A percentile compares a stretch with the other conserved stretches of the same genome.
phyloP scores from a whole-genome alignment of 1,140 invertebrate genomes.

The Drosophila santomea region DNA sequence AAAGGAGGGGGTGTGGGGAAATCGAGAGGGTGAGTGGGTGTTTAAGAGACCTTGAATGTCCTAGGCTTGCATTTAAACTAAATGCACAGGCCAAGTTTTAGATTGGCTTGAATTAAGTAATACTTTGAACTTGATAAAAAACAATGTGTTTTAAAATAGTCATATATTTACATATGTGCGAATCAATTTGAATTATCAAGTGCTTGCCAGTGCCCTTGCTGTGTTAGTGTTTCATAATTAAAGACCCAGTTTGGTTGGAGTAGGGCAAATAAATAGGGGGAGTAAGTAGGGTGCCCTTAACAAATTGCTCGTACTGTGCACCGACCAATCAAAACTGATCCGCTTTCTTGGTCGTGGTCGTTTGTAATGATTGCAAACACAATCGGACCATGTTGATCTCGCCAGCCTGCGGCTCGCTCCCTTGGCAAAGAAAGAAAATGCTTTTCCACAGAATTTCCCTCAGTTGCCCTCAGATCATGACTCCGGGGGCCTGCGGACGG shows the following conservation, averaged over 20 bases:
- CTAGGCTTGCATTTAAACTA: constrained; percentile 62
- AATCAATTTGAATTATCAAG: constrained; percentile 66
- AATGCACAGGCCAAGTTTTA: background rate
- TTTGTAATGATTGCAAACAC: constrained; percentile 83
- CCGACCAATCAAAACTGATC: constrained; percentile 55
- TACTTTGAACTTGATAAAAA: too few relatives aligned
- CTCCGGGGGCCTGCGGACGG: constrained; percentile 35
- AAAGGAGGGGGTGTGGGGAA: background rate
- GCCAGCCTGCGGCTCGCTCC: constrained; percentile 12
- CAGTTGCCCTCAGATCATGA: constrained; percentile 75
- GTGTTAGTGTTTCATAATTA: constrained; percentile 50
- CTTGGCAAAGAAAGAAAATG: constrained; percentile 48
- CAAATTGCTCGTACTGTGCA: constrained; percentile 54
- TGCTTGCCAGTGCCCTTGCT: constrained; percentile 17
- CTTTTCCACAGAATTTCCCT: constrained; percentile 76
- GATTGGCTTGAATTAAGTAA: too few relatives aligned
- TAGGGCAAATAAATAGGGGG: constrained; percentile 2
- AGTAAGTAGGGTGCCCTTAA: constrained; percentile 39
- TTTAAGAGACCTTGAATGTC: constrained; percentile 54
- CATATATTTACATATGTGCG: background rate
- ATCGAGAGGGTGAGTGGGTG: constrained; percentile 3
- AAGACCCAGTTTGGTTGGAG: background rate
- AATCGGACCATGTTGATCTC: constrained; percentile 82
- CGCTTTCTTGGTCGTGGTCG: constrained; percentile 66
- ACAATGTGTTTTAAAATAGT: too few relatives aligned